Evolutionary conservation across 2,797 vertebrate species (phyloP), one percentile per base, ranked within the genome.

Genomic region (Pangasius mekongensis): DNA sequence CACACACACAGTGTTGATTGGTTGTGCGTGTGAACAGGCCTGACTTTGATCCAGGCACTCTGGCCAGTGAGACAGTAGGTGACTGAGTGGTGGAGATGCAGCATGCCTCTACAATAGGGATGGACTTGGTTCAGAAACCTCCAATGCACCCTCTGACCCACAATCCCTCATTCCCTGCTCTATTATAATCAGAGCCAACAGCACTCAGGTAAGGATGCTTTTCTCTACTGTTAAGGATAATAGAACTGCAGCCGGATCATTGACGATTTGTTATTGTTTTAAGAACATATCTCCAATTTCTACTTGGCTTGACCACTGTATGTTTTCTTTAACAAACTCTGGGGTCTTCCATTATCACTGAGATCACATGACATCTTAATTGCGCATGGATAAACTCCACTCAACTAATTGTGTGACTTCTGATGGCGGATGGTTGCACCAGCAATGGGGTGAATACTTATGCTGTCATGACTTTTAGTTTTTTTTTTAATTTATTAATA

Each of bases 41-140:
- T 91, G 93, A 91, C 93, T 87, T 60, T 95, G 94, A 95, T 96
- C 93, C 90, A 93, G 96, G 91, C 95, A 95, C 93, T 92, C 94
- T 96, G 95, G 95, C 96, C 95, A 95, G 95, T 94, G 96, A 96
- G 97, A 96, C 97, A 97, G 91, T 97, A 96, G 97, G 96, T 92
- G 94, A 95, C 92, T 94, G 95, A 94, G 95, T 95, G 92, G 93
- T 94, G 96, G 96, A 95, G 95, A 93, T 95, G 95, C 96, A 96
- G 95, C 94, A 94, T 94, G 96, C 97, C 96, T 97, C 97, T 98
- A 98, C 97, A 95, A 93, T 94, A 94, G 94, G 95, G 95, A 97
- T 97, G 97, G 97, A 97, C 97, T 98, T 98, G 97, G 97, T 97
- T 96, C 96, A 97, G 96, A 96, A 94, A 95, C 95, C 95, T 94